Evolutionary conservation across 2,888 invertebrate species (phyloP), one percentile per base, ranked within the genome.

Genomic region (Dyspetes luteomarginatus): DNA sequence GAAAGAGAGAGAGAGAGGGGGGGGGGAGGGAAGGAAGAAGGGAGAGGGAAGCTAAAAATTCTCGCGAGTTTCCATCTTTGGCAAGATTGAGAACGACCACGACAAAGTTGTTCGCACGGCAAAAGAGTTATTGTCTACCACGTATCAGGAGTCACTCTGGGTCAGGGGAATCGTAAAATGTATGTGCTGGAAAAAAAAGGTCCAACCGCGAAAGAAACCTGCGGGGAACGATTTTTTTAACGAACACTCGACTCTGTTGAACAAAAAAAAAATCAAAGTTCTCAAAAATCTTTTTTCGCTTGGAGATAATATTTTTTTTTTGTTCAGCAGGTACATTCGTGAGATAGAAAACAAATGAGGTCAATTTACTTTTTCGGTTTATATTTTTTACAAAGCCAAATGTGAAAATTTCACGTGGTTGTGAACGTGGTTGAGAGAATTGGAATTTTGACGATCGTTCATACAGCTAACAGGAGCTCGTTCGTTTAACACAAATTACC

Each of bases 51-150:
- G 22, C 58, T 30, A 19, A 74, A 50, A 74, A 58, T 45, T 68
- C 56, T 77, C 69, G 48, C 52, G 26, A 17, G 62, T 76, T 76
- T 73, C 56, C 76, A 76, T 45, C 62, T 45, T 64, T 50, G 55
- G 30, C 45, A n/a, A n/a, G n/a, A n/a, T n/a, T n/a, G 68, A 67
- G 52, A 58, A n/a, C 56, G 56, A 60, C 52, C 17, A 65, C 74
- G 75, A 22, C 68, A n/a, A n/a, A n/a, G 48, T 48, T 26, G 24
- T 64, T 43, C 64, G 72, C 76, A 68, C 72, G 64, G n/a, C n/a
- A 68, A 50, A 52, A 72, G 58, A 50, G 19, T 48, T 77, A 81
- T 81, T 81, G 81, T 81, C 73, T 73, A 43, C 68, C 48, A 55
- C 48, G 17, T 73, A 17, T 7, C n/a, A 15, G 60, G 41, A 62